phyloP scores from a whole-genome alignment of 2,888 invertebrate genomes.

The Uropetala carovei region DNA sequence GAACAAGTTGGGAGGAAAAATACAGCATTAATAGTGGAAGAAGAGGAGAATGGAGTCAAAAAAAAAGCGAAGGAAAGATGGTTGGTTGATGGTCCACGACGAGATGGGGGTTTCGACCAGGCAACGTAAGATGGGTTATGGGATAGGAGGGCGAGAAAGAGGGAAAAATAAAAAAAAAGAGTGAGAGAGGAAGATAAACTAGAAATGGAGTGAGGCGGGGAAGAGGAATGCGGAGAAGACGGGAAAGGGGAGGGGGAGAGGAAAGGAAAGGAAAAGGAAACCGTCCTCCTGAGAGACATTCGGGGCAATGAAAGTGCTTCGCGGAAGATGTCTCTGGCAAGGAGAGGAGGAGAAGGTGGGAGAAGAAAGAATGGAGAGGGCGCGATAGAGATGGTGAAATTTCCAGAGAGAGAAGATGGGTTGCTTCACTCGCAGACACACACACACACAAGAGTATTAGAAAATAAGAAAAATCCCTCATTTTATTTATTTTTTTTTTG shows the following conservation, averaged over 20 bases:
- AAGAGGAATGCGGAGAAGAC: neutral
- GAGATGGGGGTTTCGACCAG: neutral
- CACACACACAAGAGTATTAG: neutral
- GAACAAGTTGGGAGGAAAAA: neutral
- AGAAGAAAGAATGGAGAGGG: neutral
- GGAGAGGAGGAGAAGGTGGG: neutral
- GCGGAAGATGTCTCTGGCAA: neutral
- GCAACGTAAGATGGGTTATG: neutral
- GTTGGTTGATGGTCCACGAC: neutral
- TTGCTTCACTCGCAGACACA: neutral
- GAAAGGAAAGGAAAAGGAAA: neutral
- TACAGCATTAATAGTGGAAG: slow-evolving; percentile 27
- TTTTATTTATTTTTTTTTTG: neutral
- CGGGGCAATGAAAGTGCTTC: slow-evolving; percentile 34
- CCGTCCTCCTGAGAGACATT: slow-evolving; percentile 26
- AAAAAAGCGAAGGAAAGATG: slow-evolving; percentile 11
- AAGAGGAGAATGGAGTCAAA: slow-evolving; percentile 25
- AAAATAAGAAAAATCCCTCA: neutral
- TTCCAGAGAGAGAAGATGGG: neutral
- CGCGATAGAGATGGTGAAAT: neutral
- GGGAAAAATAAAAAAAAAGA: neutral
- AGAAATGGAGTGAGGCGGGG: neutral
- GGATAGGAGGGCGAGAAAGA: neutral
- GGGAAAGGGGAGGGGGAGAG: neutral
- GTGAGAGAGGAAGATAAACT: neutral